A percentile compares a stretch with the other conserved stretches of the same genome.
Evolutionary conservation across 2,888 invertebrate species (phyloP).

Genomic region (Cartodere bifasciata): DNA sequence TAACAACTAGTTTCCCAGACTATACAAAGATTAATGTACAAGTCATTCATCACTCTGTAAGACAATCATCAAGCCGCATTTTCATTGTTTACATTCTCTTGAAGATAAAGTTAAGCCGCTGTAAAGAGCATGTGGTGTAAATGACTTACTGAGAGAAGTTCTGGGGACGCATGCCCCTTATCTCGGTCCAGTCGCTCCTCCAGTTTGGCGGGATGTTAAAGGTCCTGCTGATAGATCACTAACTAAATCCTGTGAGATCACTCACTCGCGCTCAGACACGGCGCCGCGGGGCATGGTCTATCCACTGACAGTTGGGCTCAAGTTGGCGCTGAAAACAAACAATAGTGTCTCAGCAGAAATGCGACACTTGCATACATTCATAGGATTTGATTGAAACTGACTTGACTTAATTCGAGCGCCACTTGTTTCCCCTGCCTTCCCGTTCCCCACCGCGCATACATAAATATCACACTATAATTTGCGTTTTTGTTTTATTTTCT

Average conservation of each 20-base stretch:
- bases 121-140: slow-evolving; percentile 1
- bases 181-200: slow-evolving; percentile 34
- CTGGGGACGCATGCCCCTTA: slow-evolving; percentile 36
- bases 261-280: slow-evolving; percentile 10
- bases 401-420: slow-evolving; percentile 36
- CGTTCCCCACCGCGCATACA: slow-evolving; percentile 34
- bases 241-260: too few species aligned
- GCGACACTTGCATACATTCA: slow-evolving; percentile 30
- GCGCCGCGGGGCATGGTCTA: slow-evolving; percentile 16
- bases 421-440: slow-evolving; percentile 25
- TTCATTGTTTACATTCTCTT: too few species aligned
- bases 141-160: slow-evolving; percentile 35
- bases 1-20: too few species aligned
- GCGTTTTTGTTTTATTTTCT: slow-evolving; percentile 34
- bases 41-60: too few species aligned
- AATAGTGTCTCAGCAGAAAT: slow-evolving; percentile 15
- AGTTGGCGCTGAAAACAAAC: slow-evolving; percentile 5
- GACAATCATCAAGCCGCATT: too few species aligned
- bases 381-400: slow-evolving; percentile 39
- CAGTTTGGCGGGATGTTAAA: slow-evolving; percentile 29
- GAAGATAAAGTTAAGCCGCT: background rate
- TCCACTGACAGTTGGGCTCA: slow-evolving; percentile 4
- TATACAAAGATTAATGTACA: too few species aligned
- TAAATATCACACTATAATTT: slow-evolving; percentile 36
- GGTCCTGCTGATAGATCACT: slow-evolving; percentile 12